Percentiles rank a stretch among this genome's conserved stretches.
Conservation (phyloP, 1,140 invertebrate species). For the Drosophila novamexicana region DNA sequence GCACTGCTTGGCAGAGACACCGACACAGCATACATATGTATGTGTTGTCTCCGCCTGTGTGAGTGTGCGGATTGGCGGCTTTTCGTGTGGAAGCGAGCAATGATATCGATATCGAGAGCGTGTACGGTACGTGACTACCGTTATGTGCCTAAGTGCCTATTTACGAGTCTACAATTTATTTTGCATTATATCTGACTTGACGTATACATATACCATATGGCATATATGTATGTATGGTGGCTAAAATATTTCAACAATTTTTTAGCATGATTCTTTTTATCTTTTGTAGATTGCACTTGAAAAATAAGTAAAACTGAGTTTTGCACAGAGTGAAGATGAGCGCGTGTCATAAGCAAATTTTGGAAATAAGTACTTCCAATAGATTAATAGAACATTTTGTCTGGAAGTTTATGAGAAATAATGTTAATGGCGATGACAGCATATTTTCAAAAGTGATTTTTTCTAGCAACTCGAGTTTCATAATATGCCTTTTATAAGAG, state of each 20-base stretch:
- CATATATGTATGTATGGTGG: constrained; percentile 33
- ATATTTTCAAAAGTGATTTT: too few relatives aligned
- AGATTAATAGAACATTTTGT: not conserved
- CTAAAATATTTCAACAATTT: constrained; percentile 76
- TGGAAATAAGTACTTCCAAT: not conserved
- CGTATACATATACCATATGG: not conserved
- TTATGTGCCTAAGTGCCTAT: constrained; percentile 80
- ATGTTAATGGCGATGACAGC: too few relatives aligned
- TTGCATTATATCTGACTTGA: constrained; percentile 39
- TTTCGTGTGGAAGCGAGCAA: constrained; percentile 26
- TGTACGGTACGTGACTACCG: constrained; percentile 68
- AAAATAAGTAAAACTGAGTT: constrained; percentile 30
- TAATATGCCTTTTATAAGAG: too few relatives aligned
- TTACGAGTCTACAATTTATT: constrained; percentile 75
- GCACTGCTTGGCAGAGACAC: constrained; percentile 41
- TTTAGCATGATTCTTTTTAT: constrained; percentile 18
- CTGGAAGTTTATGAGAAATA: too few relatives aligned
- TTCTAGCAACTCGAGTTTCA: too few relatives aligned
- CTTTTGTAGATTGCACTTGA: constrained; percentile 71
- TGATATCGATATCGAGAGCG: constrained; percentile 48
- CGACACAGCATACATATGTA: not conserved
- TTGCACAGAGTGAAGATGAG: not conserved
- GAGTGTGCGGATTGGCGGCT: constrained; percentile 41
- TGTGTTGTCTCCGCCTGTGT: constrained; percentile 6
- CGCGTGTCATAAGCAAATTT: constrained; percentile 30